phyloP scores from a whole-genome alignment of 2,888 invertebrate species.

The Cremastobaeus sp. region DNA sequence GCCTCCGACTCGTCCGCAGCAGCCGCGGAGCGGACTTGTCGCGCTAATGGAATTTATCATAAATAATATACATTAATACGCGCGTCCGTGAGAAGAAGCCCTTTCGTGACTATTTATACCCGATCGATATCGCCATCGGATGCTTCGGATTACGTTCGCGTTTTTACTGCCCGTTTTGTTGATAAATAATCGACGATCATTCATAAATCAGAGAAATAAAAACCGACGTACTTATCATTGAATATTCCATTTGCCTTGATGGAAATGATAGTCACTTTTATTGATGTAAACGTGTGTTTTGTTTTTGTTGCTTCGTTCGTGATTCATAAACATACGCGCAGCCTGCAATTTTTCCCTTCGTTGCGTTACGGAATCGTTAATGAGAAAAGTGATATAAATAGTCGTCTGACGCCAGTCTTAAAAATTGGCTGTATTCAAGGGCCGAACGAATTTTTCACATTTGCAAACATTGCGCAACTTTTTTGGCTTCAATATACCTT shows the following conservation, averaged over 20 bases:
- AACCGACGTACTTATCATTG: conserved; percentile 25
- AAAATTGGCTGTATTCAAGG: too few species aligned
- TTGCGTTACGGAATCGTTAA: too few species aligned
- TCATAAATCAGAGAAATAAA: conserved; percentile 45
- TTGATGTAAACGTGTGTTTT: background rate
- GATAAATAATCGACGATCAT: conserved; percentile 38
- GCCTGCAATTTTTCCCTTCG: too few species aligned
- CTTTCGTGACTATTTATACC: conserved; percentile 52
- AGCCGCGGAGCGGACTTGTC: conserved; percentile 37
- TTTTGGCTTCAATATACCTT: too few species aligned
- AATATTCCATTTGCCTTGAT: conserved; percentile 28
- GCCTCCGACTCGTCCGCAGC: conserved; percentile 53
- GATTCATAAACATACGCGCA: too few species aligned
- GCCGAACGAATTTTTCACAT: too few species aligned
- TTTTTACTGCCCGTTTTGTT: conserved; percentile 37
- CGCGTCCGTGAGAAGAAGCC: conserved; percentile 53
- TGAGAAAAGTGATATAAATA: too few species aligned
- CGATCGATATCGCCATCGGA: conserved; percentile 51
- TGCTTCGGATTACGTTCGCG: conserved; percentile 27
- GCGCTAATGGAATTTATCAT: conserved; percentile 58
- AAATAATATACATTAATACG: conserved; percentile 55
- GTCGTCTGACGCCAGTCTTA: too few species aligned
- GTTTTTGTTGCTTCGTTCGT: background rate
- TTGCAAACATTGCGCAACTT: too few species aligned
- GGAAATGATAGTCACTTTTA: conserved; percentile 22